phyloP scores from a whole-genome alignment of 2,888 invertebrate genomes.

The Pantelozetes paolii region DNA sequence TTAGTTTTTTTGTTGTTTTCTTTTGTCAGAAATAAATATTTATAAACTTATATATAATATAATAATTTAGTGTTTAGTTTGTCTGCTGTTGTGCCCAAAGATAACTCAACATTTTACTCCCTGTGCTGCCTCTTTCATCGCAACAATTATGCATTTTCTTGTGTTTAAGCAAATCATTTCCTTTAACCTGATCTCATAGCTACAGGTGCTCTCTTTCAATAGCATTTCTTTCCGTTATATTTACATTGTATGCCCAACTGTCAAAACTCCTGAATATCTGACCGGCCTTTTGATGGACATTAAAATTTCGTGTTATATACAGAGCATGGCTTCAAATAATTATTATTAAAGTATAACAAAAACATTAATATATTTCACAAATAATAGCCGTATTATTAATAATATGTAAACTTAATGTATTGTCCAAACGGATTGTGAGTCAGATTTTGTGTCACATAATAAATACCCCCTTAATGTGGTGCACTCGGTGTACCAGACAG shows the following conservation, averaged over 20 bases:
- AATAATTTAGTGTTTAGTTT: too few species aligned
- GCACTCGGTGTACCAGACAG: slow-evolving; percentile 8
- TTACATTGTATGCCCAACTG: too few species aligned
- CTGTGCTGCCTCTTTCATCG: background rate
- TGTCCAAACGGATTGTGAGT: background rate
- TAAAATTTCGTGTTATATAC: background rate
- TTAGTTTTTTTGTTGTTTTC: too few species aligned
- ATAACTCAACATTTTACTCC: too few species aligned
- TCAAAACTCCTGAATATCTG: slow-evolving; percentile 12
- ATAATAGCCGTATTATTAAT: background rate
- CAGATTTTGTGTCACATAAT: background rate
- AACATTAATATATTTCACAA: background rate
- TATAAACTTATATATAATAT: too few species aligned
- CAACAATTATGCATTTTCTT: background rate
- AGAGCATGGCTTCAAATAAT: background rate
- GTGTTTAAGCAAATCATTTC: slow-evolving; percentile 27
- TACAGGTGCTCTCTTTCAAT: background rate
- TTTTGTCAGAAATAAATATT: too few species aligned
- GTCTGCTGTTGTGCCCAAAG: too few species aligned
- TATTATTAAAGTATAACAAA: background rate
- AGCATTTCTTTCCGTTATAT: too few species aligned
- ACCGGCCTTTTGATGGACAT: slow-evolving; percentile 5
- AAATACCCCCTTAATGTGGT: background rate
- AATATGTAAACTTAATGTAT: background rate
- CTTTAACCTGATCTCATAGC: slow-evolving; percentile 12